These are phyloP conservation scores for Hypocryptadius cinnamomeus DNA, from an alignment of 2,113 vertebrate genomes.

Conservation along the genomic window DNA sequence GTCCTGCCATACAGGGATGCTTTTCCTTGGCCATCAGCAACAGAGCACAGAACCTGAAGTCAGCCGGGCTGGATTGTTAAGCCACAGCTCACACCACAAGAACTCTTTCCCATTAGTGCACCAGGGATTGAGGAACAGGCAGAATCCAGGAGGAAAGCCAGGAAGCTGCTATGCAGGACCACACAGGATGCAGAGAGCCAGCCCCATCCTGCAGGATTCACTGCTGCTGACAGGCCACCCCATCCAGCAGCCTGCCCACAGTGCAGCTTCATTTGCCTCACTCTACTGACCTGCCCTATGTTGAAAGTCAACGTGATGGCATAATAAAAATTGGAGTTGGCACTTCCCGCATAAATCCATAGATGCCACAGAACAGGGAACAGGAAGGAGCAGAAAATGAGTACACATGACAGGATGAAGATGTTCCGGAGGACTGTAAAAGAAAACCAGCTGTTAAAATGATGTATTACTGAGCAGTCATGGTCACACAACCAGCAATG, in stretches of 20 bases:
- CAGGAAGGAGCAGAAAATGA: constrained; percentile 89
- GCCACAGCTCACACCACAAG: background rate
- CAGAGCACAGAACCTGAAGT: background rate
- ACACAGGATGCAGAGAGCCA: background rate
- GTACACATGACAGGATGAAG: constrained; percentile 88
- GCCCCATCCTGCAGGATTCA: background rate
- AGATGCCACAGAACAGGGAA: constrained; percentile 98
- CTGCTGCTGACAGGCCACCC: background rate
- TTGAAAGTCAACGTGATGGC: constrained; percentile 97
- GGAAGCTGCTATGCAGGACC: background rate
- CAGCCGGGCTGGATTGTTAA: background rate
- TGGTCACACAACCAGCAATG: background rate
- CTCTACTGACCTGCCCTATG: constrained; percentile 84
- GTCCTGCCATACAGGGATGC: background rate
- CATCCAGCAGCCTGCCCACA: background rate
- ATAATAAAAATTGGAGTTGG: constrained; percentile 99
- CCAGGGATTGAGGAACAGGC: background rate
- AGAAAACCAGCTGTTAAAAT: constrained; percentile 8
- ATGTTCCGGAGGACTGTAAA: constrained; percentile 88
- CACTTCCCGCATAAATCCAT: constrained; percentile 97
- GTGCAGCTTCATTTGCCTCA: background rate
- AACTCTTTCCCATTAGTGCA: background rate
- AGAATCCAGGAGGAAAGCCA: background rate
- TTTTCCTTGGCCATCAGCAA: background rate
- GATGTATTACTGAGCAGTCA: background rate